Evolutionary conservation across 1,140 invertebrate species (phyloP), one percentile per base, ranked within the genome.

Genomic region (Argopecten irradians): DNA sequence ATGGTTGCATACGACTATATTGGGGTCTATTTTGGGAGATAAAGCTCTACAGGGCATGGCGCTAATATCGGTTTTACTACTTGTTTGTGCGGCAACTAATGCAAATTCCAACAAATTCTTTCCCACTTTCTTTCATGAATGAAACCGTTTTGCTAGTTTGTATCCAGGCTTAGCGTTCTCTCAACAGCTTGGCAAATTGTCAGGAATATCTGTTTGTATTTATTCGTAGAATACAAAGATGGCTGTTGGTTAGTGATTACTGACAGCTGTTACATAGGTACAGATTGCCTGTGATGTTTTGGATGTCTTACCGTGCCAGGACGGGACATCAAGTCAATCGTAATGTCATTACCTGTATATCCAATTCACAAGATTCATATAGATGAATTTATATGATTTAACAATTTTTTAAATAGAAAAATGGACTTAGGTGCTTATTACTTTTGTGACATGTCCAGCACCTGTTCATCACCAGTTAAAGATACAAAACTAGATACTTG

Each of bases 71-170:
- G 22, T 71, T 71, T 71, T 71, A 71, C 55, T 28, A 71, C 55
- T 71, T 71, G 55, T 71, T 71, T 71, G 55, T 71, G 28, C 16
- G 55, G 55, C 11, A 71, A 3, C 22, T 28, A 16, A 71, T 71
- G 55, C 28, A 71, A 71, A 71, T 71, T 71, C 55, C 55, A 71
- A 71, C 55, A 71, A 71, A 71, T 71, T 71, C 55, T 71, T 71
- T 71, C 55, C 55, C n/a, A 71, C 55, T 71, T 28, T 71, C 55
- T 71, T 71, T 71, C 55, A 71, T 71, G 55, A 71, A 71, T 71
- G 55, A 71, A 71, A 71, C n/a, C 22, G 55, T 71, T 71, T 71
- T 16, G 55, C 8, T 71, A 71, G 55, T 71, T 71, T 71, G 5
- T 28, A 8, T 71, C 55, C 55, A 28, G 55, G 55, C 55, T 71